These are phyloP conservation scores for Urocyon cinereoargenteus DNA, from an alignment of 2,797 vertebrate species.

Conservation along the genomic window DNA sequence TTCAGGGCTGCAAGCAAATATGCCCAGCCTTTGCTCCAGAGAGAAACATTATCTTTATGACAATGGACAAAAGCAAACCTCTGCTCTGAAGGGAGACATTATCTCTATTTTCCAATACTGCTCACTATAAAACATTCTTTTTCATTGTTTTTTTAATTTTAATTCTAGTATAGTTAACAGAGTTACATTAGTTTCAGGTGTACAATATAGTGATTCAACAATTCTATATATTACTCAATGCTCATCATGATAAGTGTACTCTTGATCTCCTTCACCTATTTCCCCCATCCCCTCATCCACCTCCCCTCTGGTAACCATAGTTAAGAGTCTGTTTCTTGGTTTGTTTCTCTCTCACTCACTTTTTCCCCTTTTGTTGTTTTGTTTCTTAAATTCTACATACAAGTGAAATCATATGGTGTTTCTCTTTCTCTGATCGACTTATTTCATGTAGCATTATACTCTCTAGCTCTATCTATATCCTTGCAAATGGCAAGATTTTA, in stretches of 20 bases:
- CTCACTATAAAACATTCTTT: not conserved
- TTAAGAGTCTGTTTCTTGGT: not conserved
- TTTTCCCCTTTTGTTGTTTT: not conserved
- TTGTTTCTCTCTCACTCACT: not conserved
- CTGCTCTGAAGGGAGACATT: not conserved
- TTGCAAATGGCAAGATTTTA: not conserved
- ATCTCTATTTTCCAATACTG: not conserved
- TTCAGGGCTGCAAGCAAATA: not conserved
- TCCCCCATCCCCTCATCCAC: not conserved
- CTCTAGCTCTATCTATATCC: not conserved
- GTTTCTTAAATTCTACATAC: not conserved
- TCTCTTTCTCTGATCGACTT: not conserved
- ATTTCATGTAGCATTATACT: not conserved
- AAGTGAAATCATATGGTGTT: not conserved
- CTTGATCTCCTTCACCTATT: not conserved
- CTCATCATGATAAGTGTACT: not conserved
- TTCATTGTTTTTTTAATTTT: not conserved
- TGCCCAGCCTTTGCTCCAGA: not conserved
- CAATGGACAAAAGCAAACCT: not conserved
- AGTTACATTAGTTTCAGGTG: not conserved
- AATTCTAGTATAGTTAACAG: not conserved
- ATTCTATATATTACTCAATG: not conserved
- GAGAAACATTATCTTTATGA: not conserved
- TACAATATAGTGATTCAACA: not conserved
- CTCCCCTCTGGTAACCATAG: not conserved